Percentiles rank a stretch among this genome's conserved stretches.
phyloP scores from a whole-genome alignment of 2,888 invertebrate species.

The Brachylomia viminalis region DNA sequence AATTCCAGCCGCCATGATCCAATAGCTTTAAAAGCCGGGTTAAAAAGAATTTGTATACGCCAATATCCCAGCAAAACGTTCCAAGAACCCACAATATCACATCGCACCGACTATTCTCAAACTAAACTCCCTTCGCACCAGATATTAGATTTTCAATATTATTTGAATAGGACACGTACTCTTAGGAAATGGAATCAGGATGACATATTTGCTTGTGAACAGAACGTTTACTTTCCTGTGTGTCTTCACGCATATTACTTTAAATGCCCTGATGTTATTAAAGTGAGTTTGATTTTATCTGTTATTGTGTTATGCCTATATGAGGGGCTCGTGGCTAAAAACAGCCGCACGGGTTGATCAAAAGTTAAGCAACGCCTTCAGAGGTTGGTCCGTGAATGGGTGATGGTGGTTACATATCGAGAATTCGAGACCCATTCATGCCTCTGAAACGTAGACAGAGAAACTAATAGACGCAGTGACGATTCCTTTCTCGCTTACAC shows the following conservation, averaged over 20 bases:
- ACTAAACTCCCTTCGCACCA: conserved; percentile 42
- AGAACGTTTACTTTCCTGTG: conserved; percentile 34
- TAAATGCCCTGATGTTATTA: not conserved
- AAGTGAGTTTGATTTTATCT: not conserved
- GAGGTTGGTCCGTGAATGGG: too few species aligned
- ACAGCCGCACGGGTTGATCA: not conserved
- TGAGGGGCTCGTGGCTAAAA: not conserved
- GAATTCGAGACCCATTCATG: not conserved
- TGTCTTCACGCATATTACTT: conserved; percentile 44
- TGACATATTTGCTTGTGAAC: conserved; percentile 43
- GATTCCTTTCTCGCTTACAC: too few species aligned
- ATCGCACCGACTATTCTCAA: conserved; percentile 49
- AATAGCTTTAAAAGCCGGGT: too few species aligned
- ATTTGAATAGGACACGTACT: conserved; percentile 60
- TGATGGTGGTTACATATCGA: not conserved
- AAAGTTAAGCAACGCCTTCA: not conserved
- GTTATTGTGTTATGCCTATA: not conserved
- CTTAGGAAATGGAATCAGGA: conserved; percentile 49
- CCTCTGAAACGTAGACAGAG: too few species aligned
- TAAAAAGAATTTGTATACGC: not conserved
- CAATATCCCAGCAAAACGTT: conserved; percentile 6
- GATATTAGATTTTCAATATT: conserved; percentile 63
- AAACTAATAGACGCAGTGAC: too few species aligned
- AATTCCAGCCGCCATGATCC: not conserved
- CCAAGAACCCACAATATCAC: conserved; percentile 44